Evolutionary conservation across 1,140 invertebrate genomes (phyloP).

Genomic region (Phymorhynchus buccinoides): DNA sequence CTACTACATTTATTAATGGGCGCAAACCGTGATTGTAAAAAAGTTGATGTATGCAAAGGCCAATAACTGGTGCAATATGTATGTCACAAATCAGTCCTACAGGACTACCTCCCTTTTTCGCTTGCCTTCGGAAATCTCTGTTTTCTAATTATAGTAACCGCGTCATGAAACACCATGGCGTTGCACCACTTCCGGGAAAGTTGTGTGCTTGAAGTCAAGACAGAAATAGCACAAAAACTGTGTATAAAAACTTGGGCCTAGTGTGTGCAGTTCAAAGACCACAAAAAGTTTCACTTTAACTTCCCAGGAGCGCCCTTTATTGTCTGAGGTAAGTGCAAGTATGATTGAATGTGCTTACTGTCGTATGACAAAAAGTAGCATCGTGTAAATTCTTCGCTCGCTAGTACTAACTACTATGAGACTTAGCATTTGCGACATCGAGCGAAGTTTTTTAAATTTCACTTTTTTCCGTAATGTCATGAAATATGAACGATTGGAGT

Average conservation of each 20-base stretch:
- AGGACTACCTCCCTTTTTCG: no score
- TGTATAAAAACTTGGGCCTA: background rate
- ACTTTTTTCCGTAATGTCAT: no score
- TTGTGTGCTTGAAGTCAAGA: background rate
- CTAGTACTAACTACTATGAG: no score
- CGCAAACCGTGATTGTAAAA: no score
- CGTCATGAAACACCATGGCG: background rate
- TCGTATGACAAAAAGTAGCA: no score
- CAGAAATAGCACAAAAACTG: background rate
- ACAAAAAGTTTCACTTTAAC: background rate
- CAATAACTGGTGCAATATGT: background rate
- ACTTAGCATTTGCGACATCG: no score
- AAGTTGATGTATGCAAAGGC: no score
- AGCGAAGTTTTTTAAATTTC: no score
- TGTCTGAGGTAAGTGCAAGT: background rate
- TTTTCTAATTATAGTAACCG: background rate
- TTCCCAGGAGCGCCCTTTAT: background rate
- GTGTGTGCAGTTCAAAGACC: background rate
- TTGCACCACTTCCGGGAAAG: slow-evolving; percentile 36
- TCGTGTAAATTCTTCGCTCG: no score
- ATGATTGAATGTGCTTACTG: background rate
- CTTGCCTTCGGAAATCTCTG: background rate
- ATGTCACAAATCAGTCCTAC: no score
- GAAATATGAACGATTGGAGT: no score
- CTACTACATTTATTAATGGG: no score